phyloP scores from a whole-genome alignment of 2,888 invertebrate genomes.

The Hydriomena furcata region DNA sequence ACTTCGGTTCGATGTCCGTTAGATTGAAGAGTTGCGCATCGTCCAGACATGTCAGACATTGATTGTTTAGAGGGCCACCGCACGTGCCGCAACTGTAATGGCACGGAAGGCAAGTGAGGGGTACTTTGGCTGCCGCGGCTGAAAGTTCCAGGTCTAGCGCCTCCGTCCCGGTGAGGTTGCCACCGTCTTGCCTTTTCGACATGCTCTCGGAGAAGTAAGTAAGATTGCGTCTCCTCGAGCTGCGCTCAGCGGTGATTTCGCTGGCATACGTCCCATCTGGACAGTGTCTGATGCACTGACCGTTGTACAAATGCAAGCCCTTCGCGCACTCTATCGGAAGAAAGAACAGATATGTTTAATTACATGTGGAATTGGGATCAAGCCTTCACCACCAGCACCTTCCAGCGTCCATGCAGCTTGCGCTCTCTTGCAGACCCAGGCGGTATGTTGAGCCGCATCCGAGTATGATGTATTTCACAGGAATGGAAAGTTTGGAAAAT shows the following conservation, averaged over 20 bases:
- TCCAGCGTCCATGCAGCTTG: slow-evolving; percentile 77
- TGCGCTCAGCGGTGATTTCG: slow-evolving; percentile 62
- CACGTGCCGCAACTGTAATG: slow-evolving; percentile 90
- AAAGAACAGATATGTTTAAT: slow-evolving; percentile 70
- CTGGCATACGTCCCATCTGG: slow-evolving; percentile 79
- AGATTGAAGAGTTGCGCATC: slow-evolving; percentile 83
- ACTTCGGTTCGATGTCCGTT: slow-evolving; percentile 65
- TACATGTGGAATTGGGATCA: slow-evolving; percentile 50
- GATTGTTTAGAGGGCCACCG: slow-evolving; percentile 86
- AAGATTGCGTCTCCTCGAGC: slow-evolving; percentile 70
- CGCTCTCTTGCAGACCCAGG: slow-evolving; percentile 60
- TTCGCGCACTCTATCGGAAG: slow-evolving; percentile 86
- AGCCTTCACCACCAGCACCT: slow-evolving; percentile 76
- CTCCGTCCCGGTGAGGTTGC: slow-evolving; percentile 53
- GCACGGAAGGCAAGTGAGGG: slow-evolving; percentile 84
- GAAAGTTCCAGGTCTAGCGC: slow-evolving; percentile 65
- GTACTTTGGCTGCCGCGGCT: slow-evolving; percentile 50
- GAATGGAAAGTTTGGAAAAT: slow-evolving; percentile 49
- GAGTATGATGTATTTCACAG: slow-evolving; percentile 56
- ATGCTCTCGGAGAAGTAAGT: slow-evolving; percentile 61
- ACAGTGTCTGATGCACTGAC: slow-evolving; percentile 84
- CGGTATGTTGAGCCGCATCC: slow-evolving; percentile 63
- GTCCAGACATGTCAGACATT: slow-evolving; percentile 86
- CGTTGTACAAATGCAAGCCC: slow-evolving; percentile 84
- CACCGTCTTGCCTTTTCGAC: slow-evolving; percentile 58